Evolutionary conservation across 2,113 vertebrate species (phyloP).

Genomic region (Platanista minor): DNA sequence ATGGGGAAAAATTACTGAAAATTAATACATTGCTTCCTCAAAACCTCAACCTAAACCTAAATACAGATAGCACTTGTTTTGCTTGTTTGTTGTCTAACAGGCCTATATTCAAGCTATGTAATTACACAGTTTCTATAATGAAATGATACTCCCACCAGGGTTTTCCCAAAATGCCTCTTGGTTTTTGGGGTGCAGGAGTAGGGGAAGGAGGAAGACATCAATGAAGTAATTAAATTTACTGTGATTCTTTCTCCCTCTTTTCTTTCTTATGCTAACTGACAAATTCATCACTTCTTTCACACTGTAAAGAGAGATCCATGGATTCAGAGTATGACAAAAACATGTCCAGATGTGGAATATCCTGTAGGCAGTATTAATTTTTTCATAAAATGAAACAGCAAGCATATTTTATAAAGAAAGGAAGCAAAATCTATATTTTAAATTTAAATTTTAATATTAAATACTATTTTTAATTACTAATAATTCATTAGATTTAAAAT

Average conservation of each 20-base stretch:
- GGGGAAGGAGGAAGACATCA: background rate
- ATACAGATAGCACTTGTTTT: background rate
- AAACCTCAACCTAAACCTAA: background rate
- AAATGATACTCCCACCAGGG: background rate
- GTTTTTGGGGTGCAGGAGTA: background rate
- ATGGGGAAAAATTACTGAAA: background rate
- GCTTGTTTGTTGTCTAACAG: background rate
- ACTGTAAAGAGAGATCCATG: background rate
- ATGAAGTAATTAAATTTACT: background rate
- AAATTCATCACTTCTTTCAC: background rate
- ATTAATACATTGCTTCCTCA: background rate
- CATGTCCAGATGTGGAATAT: background rate
- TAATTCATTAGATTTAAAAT: constrained; percentile 30
- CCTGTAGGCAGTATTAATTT: background rate
- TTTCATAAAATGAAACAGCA: constrained; percentile 21
- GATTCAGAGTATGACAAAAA: constrained; percentile 5
- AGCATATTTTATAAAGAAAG: background rate
- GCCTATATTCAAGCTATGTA: background rate
- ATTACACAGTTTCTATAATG: background rate
- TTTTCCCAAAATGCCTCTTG: background rate
- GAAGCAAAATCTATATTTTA: background rate
- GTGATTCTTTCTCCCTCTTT: background rate
- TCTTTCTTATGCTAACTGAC: background rate
- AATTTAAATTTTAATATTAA: background rate
- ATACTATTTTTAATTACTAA: background rate